Evolutionary conservation across 2,797 vertebrate genomes (phyloP).

Genomic region (Pteronotus mesoamericanus): DNA sequence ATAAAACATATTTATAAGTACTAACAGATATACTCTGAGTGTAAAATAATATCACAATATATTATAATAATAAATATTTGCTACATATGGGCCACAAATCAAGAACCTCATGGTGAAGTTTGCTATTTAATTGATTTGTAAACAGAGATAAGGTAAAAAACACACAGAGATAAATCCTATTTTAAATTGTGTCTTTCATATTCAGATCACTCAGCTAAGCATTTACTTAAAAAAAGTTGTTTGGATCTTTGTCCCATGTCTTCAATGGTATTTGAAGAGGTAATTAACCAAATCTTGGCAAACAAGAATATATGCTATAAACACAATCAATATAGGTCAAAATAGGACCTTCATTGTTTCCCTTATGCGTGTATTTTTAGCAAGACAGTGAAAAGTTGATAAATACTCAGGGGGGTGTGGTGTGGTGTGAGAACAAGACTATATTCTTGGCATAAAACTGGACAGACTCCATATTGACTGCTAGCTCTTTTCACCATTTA

Average conservation of each 20-base stretch:
- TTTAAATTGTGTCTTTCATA: not conserved
- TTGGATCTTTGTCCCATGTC: not conserved
- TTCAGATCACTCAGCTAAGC: not conserved
- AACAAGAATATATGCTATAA: slow-evolving; percentile 12
- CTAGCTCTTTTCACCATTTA: not conserved
- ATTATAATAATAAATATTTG: slow-evolving; percentile 30
- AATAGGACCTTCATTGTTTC: not conserved
- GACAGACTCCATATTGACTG: not conserved
- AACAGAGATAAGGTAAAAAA: not conserved
- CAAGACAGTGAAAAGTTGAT: not conserved
- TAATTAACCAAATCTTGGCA: not conserved
- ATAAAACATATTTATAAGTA: slow-evolving; percentile 21
- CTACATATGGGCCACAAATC: not conserved
- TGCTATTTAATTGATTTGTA: not conserved
- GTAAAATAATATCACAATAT: slow-evolving; percentile 21
- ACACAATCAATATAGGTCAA: not conserved
- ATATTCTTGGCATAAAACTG: not conserved
- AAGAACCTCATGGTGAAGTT: not conserved
- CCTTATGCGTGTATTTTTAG: not conserved
- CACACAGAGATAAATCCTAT: not conserved
- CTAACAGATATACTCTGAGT: not conserved
- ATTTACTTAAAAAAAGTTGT: not conserved
- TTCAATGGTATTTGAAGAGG: not conserved
- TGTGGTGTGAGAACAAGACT: not conserved
- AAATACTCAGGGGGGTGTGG: not conserved